Evolutionary conservation across 2,888 invertebrate species (phyloP), one percentile per base, ranked within the genome.

Genomic region (Bimastos eiseni): DNA sequence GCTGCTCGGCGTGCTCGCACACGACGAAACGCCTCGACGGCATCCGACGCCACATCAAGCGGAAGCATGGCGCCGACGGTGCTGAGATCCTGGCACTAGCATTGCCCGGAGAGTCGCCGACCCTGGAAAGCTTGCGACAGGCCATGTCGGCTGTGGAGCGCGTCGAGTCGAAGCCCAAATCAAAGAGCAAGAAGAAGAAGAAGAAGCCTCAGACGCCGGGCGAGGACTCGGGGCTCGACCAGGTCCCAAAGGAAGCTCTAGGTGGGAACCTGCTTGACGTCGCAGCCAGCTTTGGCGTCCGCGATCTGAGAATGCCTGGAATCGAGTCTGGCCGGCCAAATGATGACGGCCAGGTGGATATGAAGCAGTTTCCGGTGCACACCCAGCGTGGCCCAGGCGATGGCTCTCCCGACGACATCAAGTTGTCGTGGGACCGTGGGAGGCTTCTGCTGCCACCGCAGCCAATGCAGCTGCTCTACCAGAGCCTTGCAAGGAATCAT

Each of bases 1-100:
- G 91, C 34, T 92, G 92, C 88, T 92, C 92, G 49, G 88, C 90
- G 34, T 92, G 92, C 89, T 91, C 92, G 33, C 92, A 92, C 91
- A 91, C 92, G n/a, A 92, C 92, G 21, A 91, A 92, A 38, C 90
- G 92, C 24, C 91, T 90, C 30, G 92, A 92, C 90, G 91, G 92
- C 37, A 91, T 92, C 24, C 88, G 91, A 33, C 91, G 92, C 15
- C 92, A 92, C 91, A 91, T 92, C 83, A 91, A 91, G 83, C 91
- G 91, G 33, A 92, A 92, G 91, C 92, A 92, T 90, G 90, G 89
- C 34, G 91, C 89, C 24, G 91, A 91, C 38, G 92, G 89, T 37
- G 91, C 90, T 15, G 89, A 90, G 83, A 89, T 91, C 49, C 38
- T 91, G n/a, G 90, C 90, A 70, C 55, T 91, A 19, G 89, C 86